These are phyloP conservation scores for Agrypnus murinus DNA, from an alignment of 2,888 invertebrate species.

Conservation along the genomic window DNA sequence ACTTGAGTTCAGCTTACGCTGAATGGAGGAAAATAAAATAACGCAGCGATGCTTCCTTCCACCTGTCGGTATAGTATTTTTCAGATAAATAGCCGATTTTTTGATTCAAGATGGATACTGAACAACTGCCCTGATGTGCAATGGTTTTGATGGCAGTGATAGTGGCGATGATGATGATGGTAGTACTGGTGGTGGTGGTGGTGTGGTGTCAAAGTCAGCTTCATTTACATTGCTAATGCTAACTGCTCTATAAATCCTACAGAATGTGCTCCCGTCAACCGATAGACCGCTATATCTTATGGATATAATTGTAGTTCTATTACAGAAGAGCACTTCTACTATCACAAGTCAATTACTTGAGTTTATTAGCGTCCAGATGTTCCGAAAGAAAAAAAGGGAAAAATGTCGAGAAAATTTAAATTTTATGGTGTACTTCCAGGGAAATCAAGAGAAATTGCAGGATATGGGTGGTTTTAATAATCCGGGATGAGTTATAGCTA, in stretches of 20 bases:
- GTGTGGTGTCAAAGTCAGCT: slow-evolving; percentile 48
- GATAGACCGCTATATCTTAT: slow-evolving; percentile 49
- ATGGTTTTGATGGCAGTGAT: no score
- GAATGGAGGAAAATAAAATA: slow-evolving; percentile 22
- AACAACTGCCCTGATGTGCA: slow-evolving; percentile 35
- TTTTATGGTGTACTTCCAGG: neutral
- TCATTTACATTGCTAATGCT: slow-evolving; percentile 56
- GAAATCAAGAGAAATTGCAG: no score
- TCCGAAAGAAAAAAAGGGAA: neutral
- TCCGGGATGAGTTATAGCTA: no score
- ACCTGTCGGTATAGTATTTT: neutral
- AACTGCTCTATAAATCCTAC: slow-evolving; percentile 54
- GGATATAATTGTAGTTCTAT: slow-evolving; percentile 47
- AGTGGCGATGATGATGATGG: no score
- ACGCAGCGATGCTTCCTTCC: neutral
- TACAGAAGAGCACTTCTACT: slow-evolving; percentile 36
- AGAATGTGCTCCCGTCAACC: slow-evolving; percentile 47
- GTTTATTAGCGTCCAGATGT: slow-evolving; percentile 25
- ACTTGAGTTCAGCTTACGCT: neutral
- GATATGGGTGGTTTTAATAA: no score
- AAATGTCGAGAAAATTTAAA: slow-evolving; percentile 10
- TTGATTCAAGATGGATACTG: slow-evolving; percentile 13
- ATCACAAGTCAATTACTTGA: slow-evolving; percentile 42
- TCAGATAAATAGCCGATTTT: slow-evolving; percentile 18
- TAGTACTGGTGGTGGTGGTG: neutral